phyloP scores from a whole-genome alignment of 2,888 invertebrate species.

The Seira sanloemensis region DNA sequence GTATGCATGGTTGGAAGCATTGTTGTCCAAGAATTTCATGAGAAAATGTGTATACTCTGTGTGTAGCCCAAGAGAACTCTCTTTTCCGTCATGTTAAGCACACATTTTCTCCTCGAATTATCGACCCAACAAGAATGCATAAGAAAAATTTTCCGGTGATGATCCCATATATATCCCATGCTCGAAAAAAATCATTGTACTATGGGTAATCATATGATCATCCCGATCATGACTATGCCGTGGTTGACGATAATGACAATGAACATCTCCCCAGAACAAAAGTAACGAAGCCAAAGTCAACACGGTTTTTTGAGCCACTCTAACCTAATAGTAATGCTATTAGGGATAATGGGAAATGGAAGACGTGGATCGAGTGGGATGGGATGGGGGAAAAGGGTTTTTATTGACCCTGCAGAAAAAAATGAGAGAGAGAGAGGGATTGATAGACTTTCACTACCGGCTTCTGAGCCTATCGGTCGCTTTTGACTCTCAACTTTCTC shows the following conservation, averaged over 20 bases:
- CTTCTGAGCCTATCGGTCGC: neutral
- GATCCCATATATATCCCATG: too few relatives aligned
- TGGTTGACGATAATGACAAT: conserved; percentile 38
- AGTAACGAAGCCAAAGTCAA: conserved; percentile 15
- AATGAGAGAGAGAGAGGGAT: conserved; percentile 7
- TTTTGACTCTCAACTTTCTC: neutral
- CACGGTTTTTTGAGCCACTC: too few relatives aligned
- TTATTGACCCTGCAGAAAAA: conserved; percentile 40
- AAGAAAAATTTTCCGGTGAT: too few relatives aligned
- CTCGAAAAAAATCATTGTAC: too few relatives aligned
- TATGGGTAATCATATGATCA: too few relatives aligned
- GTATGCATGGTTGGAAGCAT: conserved; percentile 16
- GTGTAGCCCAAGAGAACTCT: neutral
- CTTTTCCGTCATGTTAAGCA: neutral
- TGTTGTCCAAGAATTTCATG: conserved; percentile 37
- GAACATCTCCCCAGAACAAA: conserved; percentile 17
- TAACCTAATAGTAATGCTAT: conserved; percentile 43
- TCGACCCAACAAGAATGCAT: conserved; percentile 44
- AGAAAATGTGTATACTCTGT: neutral
- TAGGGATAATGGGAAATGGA: conserved; percentile 60
- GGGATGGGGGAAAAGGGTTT: conserved; percentile 15
- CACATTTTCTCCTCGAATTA: neutral
- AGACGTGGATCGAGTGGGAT: too few relatives aligned
- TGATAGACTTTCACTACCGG: conserved; percentile 46
- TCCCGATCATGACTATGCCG: neutral